A percentile compares a stretch with the other conserved stretches of the same genome.
phyloP scores from a whole-genome alignment of 1,140 invertebrate genomes.

The Drosophila pseudoananassae region DNA sequence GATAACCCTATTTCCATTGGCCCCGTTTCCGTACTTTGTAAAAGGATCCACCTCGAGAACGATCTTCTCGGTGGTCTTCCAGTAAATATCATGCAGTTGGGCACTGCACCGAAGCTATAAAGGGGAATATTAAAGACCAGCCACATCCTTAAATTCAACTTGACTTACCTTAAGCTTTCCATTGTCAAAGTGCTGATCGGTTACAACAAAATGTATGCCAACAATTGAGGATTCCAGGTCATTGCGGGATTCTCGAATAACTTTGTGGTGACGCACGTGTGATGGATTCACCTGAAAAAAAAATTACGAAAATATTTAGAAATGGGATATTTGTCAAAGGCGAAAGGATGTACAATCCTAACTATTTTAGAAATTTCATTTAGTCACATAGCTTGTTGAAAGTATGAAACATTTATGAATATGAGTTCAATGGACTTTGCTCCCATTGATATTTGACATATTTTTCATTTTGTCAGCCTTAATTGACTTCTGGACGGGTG shows the following conservation, averaged over 20 bases:
- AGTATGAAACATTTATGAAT: neutral
- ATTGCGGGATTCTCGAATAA: slow-evolving; percentile 67
- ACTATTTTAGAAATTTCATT: neutral
- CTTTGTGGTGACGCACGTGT: slow-evolving; percentile 77
- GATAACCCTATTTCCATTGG: slow-evolving; percentile 65
- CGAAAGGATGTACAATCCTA: too few relatives aligned
- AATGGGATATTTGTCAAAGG: neutral
- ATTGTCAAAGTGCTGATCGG: slow-evolving; percentile 85
- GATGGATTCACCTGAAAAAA: slow-evolving; percentile 72
- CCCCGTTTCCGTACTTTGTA: slow-evolving; percentile 43
- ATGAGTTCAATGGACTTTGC: neutral
- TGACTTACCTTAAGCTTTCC: slow-evolving; percentile 85
- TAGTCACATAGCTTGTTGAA: neutral
- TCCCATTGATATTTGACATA: neutral
- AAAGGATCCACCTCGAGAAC: slow-evolving; percentile 85
- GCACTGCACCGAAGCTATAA: slow-evolving; percentile 86
- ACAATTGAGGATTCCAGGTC: slow-evolving; percentile 82
- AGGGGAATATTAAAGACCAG: neutral
- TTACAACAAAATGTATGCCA: slow-evolving; percentile 86
- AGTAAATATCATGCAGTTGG: slow-evolving; percentile 86
- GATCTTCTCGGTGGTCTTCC: slow-evolving; percentile 86
- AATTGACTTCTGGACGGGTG: slow-evolving; percentile 41
- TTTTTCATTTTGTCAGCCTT: slow-evolving; percentile 12
- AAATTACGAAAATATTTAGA: neutral
- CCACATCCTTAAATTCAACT: neutral